Percentiles rank a stretch among this genome's conserved stretches.
Evolutionary conservation across 2,113 vertebrate species (phyloP).

Genomic region (Bolborhynchus lineola): DNA sequence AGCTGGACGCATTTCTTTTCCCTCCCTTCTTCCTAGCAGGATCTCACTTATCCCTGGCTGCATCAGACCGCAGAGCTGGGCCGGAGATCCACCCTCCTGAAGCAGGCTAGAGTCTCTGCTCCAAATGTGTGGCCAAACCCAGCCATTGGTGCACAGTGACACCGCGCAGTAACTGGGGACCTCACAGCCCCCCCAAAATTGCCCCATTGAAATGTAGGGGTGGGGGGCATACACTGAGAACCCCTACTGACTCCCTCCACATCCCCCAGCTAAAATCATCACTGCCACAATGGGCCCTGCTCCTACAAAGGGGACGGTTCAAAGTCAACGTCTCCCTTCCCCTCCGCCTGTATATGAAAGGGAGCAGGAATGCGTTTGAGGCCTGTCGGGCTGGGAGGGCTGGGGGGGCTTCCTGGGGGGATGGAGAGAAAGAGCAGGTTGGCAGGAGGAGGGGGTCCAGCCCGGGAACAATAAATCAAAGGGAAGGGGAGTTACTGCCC

Average conservation of each 20-base stretch:
- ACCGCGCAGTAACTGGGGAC: neutral
- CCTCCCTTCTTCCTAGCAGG: neutral
- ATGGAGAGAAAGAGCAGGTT: conserved; percentile 26
- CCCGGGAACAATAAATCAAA: conserved; percentile 30
- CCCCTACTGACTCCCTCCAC: conserved; percentile 48
- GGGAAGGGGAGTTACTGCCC: neutral
- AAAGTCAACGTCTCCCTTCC: conserved; percentile 68
- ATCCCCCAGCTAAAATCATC: conserved; percentile 52
- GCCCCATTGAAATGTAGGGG: conserved; percentile 17
- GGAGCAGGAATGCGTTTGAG: conserved; percentile 50
- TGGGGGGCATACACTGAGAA: neutral
- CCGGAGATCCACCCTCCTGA: neutral
- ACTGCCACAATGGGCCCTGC: neutral
- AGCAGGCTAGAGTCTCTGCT: neutral
- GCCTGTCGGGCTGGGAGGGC: neutral
- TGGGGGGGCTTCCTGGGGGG: conserved; percentile 26
- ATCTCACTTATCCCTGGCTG: neutral
- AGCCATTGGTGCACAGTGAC: neutral
- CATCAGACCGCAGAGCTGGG: neutral
- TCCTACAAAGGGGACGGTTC: conserved; percentile 62
- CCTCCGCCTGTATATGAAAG: conserved; percentile 54
- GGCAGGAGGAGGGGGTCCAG: neutral
- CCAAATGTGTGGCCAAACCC: fast-evolving
- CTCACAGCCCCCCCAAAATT: neutral
- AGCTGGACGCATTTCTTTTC: neutral